These are phyloP conservation scores for Hyaena hyaena DNA, from an alignment of 2,113 vertebrate genomes.

Conservation along the genomic window DNA sequence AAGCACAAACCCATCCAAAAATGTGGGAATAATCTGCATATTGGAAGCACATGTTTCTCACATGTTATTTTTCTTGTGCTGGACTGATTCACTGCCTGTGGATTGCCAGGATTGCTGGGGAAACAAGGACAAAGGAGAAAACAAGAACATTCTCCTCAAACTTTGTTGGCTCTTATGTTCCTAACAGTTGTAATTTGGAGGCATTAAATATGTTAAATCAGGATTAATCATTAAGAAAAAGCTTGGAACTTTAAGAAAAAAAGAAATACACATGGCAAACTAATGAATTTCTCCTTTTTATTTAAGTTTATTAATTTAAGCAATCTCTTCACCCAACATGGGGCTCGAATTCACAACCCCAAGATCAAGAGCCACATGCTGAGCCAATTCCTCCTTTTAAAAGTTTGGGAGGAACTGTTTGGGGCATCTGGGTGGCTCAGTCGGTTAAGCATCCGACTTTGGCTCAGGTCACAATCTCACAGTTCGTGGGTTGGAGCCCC, in stretches of 20 bases:
- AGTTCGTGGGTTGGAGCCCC: too few relatives aligned
- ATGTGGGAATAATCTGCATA: slow-evolving; percentile 80
- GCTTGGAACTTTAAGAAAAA: not conserved
- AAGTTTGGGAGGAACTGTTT: not conserved
- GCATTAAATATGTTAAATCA: slow-evolving; percentile 65
- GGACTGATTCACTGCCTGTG: slow-evolving; percentile 44
- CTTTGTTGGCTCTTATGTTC: slow-evolving; percentile 12
- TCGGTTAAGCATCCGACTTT: too few relatives aligned
- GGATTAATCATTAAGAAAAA: slow-evolving; percentile 45
- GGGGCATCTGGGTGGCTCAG: too few relatives aligned
- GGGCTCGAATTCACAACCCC: not conserved
- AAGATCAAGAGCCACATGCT: not conserved
- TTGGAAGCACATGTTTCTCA: slow-evolving; percentile 73
- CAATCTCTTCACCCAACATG: not conserved
- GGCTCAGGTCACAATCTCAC: too few relatives aligned
- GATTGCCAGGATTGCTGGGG: slow-evolving; percentile 52
- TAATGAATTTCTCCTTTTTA: not conserved
- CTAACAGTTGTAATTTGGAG: slow-evolving; percentile 40
- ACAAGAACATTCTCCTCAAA: slow-evolving; percentile 9
- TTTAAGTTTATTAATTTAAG: not conserved
- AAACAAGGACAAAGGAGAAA: slow-evolving; percentile 57
- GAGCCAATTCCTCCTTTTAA: not conserved
- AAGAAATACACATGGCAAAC: not conserved
- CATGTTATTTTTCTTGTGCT: slow-evolving; percentile 59
- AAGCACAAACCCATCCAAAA: slow-evolving; percentile 74